Percentiles rank a stretch among this genome's conserved stretches.
phyloP scores from a whole-genome alignment of 2,888 invertebrate species.

The Selenia dentaria region DNA sequence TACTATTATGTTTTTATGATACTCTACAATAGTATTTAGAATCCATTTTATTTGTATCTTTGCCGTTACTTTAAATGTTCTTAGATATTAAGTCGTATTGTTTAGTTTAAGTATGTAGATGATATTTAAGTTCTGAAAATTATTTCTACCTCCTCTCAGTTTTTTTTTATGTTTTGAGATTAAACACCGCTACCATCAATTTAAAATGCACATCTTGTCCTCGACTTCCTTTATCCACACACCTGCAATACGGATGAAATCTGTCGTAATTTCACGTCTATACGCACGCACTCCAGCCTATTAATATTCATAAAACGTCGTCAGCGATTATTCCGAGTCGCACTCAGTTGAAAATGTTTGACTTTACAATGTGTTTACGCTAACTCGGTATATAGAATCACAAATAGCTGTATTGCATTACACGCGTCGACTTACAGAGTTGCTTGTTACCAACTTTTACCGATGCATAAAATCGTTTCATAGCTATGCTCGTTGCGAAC shows the following conservation, averaged over 20 bases:
- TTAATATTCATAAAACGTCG: slow-evolving; percentile 68
- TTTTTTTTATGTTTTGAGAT: too few relatives aligned
- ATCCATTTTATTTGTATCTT: too few relatives aligned
- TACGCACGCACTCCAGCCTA: slow-evolving; percentile 44
- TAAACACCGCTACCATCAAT: slow-evolving; percentile 4
- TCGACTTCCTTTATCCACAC: slow-evolving; percentile 16
- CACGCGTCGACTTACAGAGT: slow-evolving; percentile 53
- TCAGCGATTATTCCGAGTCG: slow-evolving; percentile 58
- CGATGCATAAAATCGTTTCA: slow-evolving; percentile 49
- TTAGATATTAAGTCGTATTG: too few relatives aligned
- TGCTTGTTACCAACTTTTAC: slow-evolving; percentile 53
- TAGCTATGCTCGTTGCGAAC: slow-evolving; percentile 44
- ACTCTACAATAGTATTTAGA: too few relatives aligned
- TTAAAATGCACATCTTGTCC: slow-evolving; percentile 24
- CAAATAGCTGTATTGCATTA: slow-evolving; percentile 69
- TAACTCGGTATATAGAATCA: slow-evolving; percentile 56
- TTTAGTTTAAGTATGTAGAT: too few relatives aligned
- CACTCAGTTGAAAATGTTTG: slow-evolving; percentile 48
- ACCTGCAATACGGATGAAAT: slow-evolving; percentile 37
- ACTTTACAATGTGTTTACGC: slow-evolving; percentile 61
- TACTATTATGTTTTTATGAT: too few relatives aligned
- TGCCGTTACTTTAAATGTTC: too few relatives aligned
- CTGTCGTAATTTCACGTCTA: slow-evolving; percentile 51
- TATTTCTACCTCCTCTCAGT: too few relatives aligned
- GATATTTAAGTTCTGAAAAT: too few relatives aligned